These are phyloP conservation scores for Mercenaria mercenaria DNA, from an alignment of 1,140 invertebrate species.

Conservation along the genomic window DNA sequence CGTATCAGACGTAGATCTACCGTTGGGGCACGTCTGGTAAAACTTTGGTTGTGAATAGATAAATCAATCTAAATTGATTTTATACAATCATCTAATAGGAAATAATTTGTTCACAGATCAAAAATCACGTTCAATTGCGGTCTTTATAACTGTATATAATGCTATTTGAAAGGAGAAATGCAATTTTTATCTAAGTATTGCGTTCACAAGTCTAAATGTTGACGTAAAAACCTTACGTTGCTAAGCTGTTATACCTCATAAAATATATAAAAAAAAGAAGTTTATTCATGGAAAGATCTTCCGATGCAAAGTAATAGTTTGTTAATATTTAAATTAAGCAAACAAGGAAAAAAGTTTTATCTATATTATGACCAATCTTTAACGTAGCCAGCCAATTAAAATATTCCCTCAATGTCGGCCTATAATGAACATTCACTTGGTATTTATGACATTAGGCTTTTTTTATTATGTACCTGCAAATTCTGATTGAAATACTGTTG, in stretches of 20 bases:
- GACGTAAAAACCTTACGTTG: background rate
- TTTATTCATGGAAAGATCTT: no score
- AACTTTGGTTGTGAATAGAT: background rate
- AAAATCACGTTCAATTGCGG: background rate
- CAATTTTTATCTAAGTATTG: background rate
- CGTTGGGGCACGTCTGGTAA: background rate
- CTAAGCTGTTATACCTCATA: background rate
- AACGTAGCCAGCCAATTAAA: no score
- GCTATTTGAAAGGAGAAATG: background rate
- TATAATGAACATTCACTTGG: no score
- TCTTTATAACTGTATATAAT: background rate
- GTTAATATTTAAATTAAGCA: no score
- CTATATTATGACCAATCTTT: no score
- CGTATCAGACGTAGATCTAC: background rate
- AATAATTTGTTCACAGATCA: constrained; percentile 28
- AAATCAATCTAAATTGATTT: constrained; percentile 11
- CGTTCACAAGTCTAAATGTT: background rate
- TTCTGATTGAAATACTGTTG: no score
- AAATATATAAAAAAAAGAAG: background rate
- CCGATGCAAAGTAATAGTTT: no score
- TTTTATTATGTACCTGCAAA: no score
- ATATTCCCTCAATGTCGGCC: no score
- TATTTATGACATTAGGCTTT: no score
- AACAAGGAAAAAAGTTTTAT: no score
- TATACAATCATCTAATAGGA: constrained; percentile 23